Base-by-base conservation (phyloP, 2,113 vertebrate species). In the Phalacrocorax carbo region DNA sequence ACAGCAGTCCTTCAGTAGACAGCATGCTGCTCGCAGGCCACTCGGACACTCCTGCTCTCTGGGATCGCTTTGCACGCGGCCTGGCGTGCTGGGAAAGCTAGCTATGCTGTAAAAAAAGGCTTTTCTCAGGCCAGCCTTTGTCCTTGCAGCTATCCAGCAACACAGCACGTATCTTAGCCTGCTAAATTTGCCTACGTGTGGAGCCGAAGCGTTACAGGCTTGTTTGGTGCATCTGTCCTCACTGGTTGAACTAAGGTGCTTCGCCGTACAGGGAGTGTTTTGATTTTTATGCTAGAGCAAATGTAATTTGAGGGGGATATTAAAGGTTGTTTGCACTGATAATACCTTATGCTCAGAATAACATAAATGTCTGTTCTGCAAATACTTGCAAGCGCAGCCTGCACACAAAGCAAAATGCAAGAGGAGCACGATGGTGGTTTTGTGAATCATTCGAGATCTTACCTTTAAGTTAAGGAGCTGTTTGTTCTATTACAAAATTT, bases 1-100 rank as follows among this genome's bases (percentile, higher is more conserved):
- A 1, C 20, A 60, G 82, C 44, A 26, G 1, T n/a, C 60, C 1
- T 0, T 77, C 65, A 21, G 27, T 9, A 30, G 36, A 1, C 60
- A 42, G 46, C 19, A 2, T 7, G n/a, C 42, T 44, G 49, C 54
- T 69, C 60, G n/a, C 64, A 69, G 55, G 32, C 13, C 34, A 3
- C 23, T 8, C 8, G 23, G 32, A 7, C 13, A 4, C 42, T 76
- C 15, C 26, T 40, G 19, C 40, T 55, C 52, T 32, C 29, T 86
- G 60, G 46, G 52, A 14, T 17, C 60, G 49, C 54, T 72, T 48
- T 80, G 22, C 44, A 3, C 22, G 10, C 54, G 86, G 32, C 5
- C 32, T 85, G 70, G 2, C 54, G 13, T 44, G 1, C 15, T 34
- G 23, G 60, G 27, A 73, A 36, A 20, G n/a, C 26, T 48, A 44